These are phyloP conservation scores for Drosophila erecta DNA, from an alignment of 1,140 invertebrate species.

Conservation along the genomic window DNA sequence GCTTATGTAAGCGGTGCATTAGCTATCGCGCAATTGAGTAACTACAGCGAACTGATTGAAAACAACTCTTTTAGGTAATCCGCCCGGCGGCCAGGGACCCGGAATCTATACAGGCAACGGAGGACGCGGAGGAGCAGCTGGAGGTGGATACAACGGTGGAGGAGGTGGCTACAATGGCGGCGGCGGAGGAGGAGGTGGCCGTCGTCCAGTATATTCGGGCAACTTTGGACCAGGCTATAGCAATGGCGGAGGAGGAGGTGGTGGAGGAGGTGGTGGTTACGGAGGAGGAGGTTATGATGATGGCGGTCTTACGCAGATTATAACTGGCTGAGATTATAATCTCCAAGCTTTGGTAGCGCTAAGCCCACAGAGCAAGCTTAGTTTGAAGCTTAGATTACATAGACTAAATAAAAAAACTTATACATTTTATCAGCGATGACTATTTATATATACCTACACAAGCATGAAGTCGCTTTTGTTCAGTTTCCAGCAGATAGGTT, in stretches of 20 bases:
- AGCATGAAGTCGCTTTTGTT: too few species aligned
- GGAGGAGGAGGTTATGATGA: conserved; percentile 32
- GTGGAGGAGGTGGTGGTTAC: conserved; percentile 1
- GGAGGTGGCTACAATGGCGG: conserved; percentile 42
- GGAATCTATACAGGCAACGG: conserved; percentile 58
- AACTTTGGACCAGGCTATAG: conserved; percentile 65
- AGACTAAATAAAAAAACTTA: conserved; percentile 19
- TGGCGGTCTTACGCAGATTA: conserved; percentile 57
- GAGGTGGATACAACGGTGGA: conserved; percentile 33
- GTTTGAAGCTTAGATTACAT: conserved; percentile 24
- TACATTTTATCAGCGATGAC: too few species aligned
- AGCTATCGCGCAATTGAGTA: conserved; percentile 1
- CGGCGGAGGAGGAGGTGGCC: conserved; percentile 40
- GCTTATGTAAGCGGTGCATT: neutral
- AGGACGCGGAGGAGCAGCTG: conserved; percentile 10
- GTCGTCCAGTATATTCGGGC: conserved; percentile 64
- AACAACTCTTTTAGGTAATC: conserved; percentile 63
- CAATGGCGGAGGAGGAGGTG: conserved; percentile 22
- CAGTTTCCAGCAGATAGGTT: too few species aligned
- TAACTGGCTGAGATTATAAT: conserved; percentile 49
- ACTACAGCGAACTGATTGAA: conserved; percentile 17
- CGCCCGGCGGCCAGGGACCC: conserved; percentile 61
- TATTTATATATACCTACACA: too few species aligned
- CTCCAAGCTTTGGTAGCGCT: conserved; percentile 3
- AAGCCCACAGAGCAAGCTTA: conserved; percentile 8